Conservation (phyloP, 1,140 invertebrate genomes). For the Phocides pigmalion region DNA sequence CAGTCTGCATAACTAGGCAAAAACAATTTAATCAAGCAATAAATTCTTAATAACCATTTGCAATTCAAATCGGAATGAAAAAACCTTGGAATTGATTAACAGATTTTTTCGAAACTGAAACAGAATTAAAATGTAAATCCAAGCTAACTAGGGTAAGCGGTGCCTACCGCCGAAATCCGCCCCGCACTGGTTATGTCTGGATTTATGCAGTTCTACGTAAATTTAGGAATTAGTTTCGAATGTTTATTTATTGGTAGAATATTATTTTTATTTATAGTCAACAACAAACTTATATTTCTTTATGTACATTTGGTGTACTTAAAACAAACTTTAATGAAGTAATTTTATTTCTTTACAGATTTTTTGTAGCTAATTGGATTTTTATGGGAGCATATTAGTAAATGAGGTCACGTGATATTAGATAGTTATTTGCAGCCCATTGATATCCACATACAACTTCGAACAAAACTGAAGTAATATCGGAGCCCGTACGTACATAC, state of each 20-base stretch:
- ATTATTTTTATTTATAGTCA: too few relatives aligned
- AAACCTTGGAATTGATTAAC: slow-evolving; percentile 23
- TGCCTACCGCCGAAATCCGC: slow-evolving; percentile 46
- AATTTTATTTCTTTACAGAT: too few relatives aligned
- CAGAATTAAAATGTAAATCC: slow-evolving; percentile 38
- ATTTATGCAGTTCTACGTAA: not conserved
- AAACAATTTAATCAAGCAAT: not conserved
- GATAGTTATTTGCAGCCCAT: too few relatives aligned
- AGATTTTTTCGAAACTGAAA: slow-evolving; percentile 24
- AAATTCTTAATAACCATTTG: slow-evolving; percentile 19
- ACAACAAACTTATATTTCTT: too few relatives aligned
- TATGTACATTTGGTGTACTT: too few relatives aligned
- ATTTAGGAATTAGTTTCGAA: not conserved
- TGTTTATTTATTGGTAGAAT: not conserved
- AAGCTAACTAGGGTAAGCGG: slow-evolving; percentile 37
- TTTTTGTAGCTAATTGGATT: too few relatives aligned
- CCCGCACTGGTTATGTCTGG: slow-evolving; percentile 3
- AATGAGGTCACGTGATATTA: too few relatives aligned
- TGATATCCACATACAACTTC: too few relatives aligned
- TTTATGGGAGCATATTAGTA: too few relatives aligned
- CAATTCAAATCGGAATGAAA: slow-evolving; percentile 17
- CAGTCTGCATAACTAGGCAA: not conserved
- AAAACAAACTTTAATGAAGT: not conserved
- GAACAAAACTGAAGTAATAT: too few relatives aligned
- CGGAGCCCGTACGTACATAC: too few relatives aligned